Base-by-base conservation (phyloP, 2,888 invertebrate genomes). In the Physocephala rufipes region DNA sequence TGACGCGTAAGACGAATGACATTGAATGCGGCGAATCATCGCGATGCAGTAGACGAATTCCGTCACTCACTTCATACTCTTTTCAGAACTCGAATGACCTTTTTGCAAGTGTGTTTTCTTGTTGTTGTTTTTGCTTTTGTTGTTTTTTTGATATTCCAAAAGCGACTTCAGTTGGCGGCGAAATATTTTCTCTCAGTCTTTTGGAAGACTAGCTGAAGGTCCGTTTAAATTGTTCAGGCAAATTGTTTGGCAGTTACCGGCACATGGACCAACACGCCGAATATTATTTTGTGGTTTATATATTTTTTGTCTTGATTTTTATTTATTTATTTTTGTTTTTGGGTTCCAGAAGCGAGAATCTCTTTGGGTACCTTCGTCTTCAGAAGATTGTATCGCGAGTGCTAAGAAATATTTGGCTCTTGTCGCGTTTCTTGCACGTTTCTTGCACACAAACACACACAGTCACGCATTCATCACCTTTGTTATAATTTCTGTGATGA, bases 401-500 rank as follows among this genome's bases (percentile, higher is more conserved):
- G 49, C 49, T 15, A 1, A 12, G 53, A n/a, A 21, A 21, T 21
- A 12, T 21, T n/a, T 21, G n/a, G 53, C 53, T 53, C 21, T 30
- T 58, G 58, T n/a, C 16, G n/a, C 63, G 45, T 9, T 47, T 19
- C 13, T 63, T n/a, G n/a, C 47, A 21, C 63, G 63, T 43, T 19
- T 19, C 51, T 21, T 45, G 45, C 45, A 9, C 49, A 19, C 49
- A 36, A 4, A 36, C 36, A 36, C 36, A 36, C 36, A 36, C 36
- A 70, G 75, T 75, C 61, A 75, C 76, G 28, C 73, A 76, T 59
- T 67, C 67, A 75, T 75, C 70, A 69, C 65, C 72, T 13, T 28
- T 28, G 24, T 28, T 9, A 36, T 36, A 9, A 36, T 36, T 21
- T 55, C 26, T 67, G 67, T 58, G 72, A 79, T 81, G 82, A 83